A percentile compares a stretch with the other conserved stretches of the same genome.
Conservation (phyloP, 2,888 invertebrate genomes). For the Phalera bucephala region DNA sequence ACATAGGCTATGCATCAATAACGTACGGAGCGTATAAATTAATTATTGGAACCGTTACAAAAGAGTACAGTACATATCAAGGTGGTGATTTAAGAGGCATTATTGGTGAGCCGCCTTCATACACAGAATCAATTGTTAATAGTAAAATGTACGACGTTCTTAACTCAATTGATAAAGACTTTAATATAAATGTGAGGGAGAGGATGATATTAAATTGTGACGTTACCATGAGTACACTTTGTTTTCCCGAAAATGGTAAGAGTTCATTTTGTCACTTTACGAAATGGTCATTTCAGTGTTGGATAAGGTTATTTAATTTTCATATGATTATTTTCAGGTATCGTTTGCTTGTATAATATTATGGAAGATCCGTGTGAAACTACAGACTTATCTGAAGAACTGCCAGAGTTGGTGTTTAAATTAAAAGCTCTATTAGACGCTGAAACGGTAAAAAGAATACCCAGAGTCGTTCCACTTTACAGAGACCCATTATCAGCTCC, state of each 20-base stretch:
- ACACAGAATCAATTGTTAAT: constrained; percentile 41
- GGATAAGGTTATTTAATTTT: too few species aligned
- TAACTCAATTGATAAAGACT: constrained; percentile 34
- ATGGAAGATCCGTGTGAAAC: constrained; percentile 65
- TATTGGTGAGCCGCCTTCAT: constrained; percentile 49
- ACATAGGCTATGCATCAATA: constrained; percentile 49
- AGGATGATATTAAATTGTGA: constrained; percentile 45
- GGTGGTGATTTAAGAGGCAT: constrained; percentile 51
- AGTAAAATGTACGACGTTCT: constrained; percentile 49
- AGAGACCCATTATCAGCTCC: constrained; percentile 56
- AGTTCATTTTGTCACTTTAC: too few species aligned
- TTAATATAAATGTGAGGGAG: constrained; percentile 41
- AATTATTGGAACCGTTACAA: constrained; percentile 45
- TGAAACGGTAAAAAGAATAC: constrained; percentile 48
- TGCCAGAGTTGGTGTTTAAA: constrained; percentile 44
- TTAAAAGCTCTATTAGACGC: constrained; percentile 36
- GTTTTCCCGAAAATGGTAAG: constrained; percentile 56
- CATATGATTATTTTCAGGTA: constrained; percentile 49
- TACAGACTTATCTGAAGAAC: constrained; percentile 43
- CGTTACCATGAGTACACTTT: constrained; percentile 24
- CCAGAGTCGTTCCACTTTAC: constrained; percentile 42
- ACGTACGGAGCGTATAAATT: constrained; percentile 59
- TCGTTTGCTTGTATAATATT: constrained; percentile 59
- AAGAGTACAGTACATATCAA: constrained; percentile 44
- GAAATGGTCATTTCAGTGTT: too few species aligned